Conservation (phyloP, 2,888 invertebrate genomes). For the Neoascia interrupta region DNA sequence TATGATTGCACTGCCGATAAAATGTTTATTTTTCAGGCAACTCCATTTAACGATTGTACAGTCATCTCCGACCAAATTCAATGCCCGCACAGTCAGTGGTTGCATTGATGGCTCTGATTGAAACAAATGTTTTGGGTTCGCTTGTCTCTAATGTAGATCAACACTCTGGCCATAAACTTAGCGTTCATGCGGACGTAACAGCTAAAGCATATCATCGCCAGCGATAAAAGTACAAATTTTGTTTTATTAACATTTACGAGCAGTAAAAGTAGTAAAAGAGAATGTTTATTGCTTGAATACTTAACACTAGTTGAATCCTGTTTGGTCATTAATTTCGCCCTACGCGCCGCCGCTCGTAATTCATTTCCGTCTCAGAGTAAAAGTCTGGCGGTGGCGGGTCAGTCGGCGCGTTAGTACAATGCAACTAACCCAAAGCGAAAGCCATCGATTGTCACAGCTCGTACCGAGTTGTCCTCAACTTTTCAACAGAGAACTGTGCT, state of each 20-base stretch:
- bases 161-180: slow-evolving; percentile 26
- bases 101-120: slow-evolving; percentile 20
- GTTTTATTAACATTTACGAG: slow-evolving; percentile 62
- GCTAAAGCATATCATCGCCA: slow-evolving; percentile 26
- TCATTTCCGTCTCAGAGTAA: slow-evolving; percentile 39
- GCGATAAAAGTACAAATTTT: slow-evolving; percentile 38
- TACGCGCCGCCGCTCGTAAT: slow-evolving; percentile 23
- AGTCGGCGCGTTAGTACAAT: not conserved
- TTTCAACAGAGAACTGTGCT: too few species aligned
- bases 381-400: slow-evolving; percentile 17
- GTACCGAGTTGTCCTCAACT: too few species aligned
- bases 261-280: slow-evolving; percentile 46
- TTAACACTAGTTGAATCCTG: slow-evolving; percentile 62
- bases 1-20: slow-evolving; percentile 29
- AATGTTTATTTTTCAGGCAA: slow-evolving; percentile 16
- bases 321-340: slow-evolving; percentile 52
- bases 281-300: slow-evolving; percentile 51
- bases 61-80: too few species aligned
- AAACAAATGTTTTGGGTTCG: slow-evolving; percentile 18
- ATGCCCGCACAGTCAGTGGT: not conserved
- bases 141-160: slow-evolving; percentile 27
- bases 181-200: not conserved
- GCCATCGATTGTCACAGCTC: too few species aligned
- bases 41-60: too few species aligned
- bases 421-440: not conserved